Evolutionary conservation across 2,113 vertebrate genomes (phyloP), one percentile per base, ranked within the genome.

Genomic region (Ardeotis arabs): DNA sequence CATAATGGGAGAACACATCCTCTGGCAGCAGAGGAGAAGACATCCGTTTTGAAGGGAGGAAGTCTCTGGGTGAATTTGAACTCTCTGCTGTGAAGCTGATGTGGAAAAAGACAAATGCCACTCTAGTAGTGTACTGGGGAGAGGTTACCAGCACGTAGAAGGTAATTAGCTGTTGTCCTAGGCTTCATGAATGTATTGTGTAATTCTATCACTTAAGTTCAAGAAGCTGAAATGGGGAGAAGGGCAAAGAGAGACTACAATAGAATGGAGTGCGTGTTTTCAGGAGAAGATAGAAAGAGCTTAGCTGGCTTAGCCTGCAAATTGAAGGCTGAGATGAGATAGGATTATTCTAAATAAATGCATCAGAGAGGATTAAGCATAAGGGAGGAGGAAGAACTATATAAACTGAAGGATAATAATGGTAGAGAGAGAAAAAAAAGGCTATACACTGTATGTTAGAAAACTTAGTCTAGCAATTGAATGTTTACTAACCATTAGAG

Each of bases 301-400:
- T 94, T 96, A 94, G 63, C 84, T 96, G 89, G 67, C 15, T 96
- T 96, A 97, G 78, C 58, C 77, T 95, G 74, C 33, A 93, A 90
- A 90, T 80, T 84, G 87, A 93, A 87, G 87, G 63, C 58, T 95
- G 59, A 73, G 53, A 69, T 37, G 59, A 90, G 89, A 91, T 63
- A 66, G 84, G 81, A 91, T 97, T 96, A 95, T 91, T 89, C 49
- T 73, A 77, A 91, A 93, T 76, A 96, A 96, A 94, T 83, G 81
- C 58, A 63, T 66, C 45, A 73, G 53, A 79, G 62, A 79, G 81
- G 84, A 96, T 95, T 94, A 95, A 87, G 52, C 35, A 55, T 45
- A 45, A 83, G 74, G 39, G 74, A 90, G 62, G 78, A 96, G 74
- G 74, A 90, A 90, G 47, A 87, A 39, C 35, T 79, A 62, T 37